Evolutionary conservation across 2,888 invertebrate species (phyloP), one percentile per base, ranked within the genome.

Genomic region (Chrysomela aeneicollis): DNA sequence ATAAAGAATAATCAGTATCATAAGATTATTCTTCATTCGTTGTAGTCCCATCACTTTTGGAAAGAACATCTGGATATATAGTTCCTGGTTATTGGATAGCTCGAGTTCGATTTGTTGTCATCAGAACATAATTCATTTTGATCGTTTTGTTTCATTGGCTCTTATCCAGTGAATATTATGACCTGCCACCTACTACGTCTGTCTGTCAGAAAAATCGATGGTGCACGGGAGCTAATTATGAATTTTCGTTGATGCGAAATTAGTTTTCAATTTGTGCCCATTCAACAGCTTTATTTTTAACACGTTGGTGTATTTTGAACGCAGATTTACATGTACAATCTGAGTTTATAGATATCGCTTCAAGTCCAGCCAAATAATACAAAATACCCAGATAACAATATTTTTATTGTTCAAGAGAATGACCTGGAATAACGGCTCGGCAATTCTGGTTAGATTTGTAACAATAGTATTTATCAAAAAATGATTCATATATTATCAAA

Each of bases 211-310:
- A 42, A n/a, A 15, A 15, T 12, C n/a, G n/a, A 42, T n/a, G 15
- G 6, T 26, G 6, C 26, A 6, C 26, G 42, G 10, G 10, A n/a
- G 9, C 37, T 42, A 55, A 55, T 55, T 55, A 9, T 35, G 9
- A 72, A 53, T 53, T 60, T 21, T 22, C 26, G 18, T 17, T 15
- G 9, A 46, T 52, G 17, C 15, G 19, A 19, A 26, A 53, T 54
- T 32, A 15, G n/a, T 21, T 63, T 52, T 42, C n/a, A 35, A 63
- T 32, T 58, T 46, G 22, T 58, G 58, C 52, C 30, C 32, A 50
- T 19, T 35, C 58, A 32, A 26, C 47, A 18, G 15, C 21, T 50
- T 50, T 59, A 59, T 59, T 59, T 59, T 59, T 50, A 59, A 22
- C 30, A 32, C n/a, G 47, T 47, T 32, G 15, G 6, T 26, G 26